Base-by-base conservation (phyloP, 2,797 vertebrate genomes). In the Sciurus carolinensis region DNA sequence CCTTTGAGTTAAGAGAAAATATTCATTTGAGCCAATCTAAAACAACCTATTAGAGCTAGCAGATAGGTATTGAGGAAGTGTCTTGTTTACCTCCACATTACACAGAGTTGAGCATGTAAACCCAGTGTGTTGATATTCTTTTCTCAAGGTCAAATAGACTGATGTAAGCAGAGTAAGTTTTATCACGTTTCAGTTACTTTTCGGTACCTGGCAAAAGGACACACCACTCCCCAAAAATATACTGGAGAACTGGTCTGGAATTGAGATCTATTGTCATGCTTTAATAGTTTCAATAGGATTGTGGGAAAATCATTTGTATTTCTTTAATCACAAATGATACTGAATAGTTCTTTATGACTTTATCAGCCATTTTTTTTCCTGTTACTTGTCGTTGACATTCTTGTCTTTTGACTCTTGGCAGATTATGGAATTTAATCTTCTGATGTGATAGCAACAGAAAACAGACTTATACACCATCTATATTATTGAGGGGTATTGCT, bases 151-250 rank as follows among this genome's bases (percentile, higher is more conserved):
- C 4, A 20, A 30, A 81, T 20, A 44, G 62, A 52, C 44, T 50
- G 18, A 81, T 69, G 10, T 50, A 47, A 75, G 28, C 9, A 92
- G 39, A 86, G 42, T 30, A 89, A 86, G 7, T 90, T 92, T 22
- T 77, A 79, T 79, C 24, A 47, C 44, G 14, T 90, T 94, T 95
- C n/a, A 12, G 28, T 97, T 89, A 50, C 28, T 20, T 92, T 87
- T 94, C 67, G 87, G 42, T 83, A 47, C 17, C 59, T 92, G 33
- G 26, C 59, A 59, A 94, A 30, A 33, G n/a, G 24, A 69, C 13
- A 79, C 8, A 26, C 5, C 36, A 77, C 5, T 73, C 52, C 44
- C 50, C 57, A 83, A 52, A 57, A 62, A 33, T 67, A 79, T 33
- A 33, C 47, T 52, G 9, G n/a, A 52, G 57, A 94, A 76, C 20